phyloP scores from a whole-genome alignment of 2,113 vertebrate species.

The Caloenas nicobarica region DNA sequence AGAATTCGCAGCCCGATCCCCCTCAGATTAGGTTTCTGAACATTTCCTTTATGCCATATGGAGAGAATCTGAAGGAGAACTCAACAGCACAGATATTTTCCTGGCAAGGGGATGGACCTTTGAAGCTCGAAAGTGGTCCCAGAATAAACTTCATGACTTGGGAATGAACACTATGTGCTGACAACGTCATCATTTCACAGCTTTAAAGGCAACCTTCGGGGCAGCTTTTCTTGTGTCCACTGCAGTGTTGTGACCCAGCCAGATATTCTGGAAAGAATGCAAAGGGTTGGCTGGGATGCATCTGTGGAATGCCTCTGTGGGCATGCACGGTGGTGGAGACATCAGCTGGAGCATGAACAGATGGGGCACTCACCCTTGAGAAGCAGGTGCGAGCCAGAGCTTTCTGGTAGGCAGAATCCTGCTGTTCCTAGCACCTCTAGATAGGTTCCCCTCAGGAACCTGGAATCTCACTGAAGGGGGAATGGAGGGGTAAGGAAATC shows the following conservation, averaged over 20 bases:
- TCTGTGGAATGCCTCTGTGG: background rate
- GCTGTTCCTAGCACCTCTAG: background rate
- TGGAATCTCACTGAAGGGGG: background rate
- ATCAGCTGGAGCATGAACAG: background rate
- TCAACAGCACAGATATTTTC: constrained; percentile 56
- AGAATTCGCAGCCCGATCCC: constrained; percentile 1
- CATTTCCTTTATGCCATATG: constrained; percentile 46
- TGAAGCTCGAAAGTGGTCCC: constrained; percentile 58
- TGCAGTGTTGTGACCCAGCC: background rate
- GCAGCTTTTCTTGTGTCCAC: background rate
- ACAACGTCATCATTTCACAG: background rate
- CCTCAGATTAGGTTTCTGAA: constrained; percentile 55
- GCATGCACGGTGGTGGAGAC: background rate
- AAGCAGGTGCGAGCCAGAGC: background rate
- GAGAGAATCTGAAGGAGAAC: constrained; percentile 52
- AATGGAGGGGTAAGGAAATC: background rate
- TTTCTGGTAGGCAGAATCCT: background rate
- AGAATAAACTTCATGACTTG: constrained; percentile 64
- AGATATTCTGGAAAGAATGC: background rate
- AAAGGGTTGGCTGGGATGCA: background rate
- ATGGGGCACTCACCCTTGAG: background rate
- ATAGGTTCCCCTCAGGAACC: background rate
- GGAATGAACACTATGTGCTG: constrained; percentile 61
- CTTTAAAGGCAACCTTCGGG: constrained; percentile 43
- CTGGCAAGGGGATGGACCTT: constrained; percentile 42